Conservation (phyloP, 2,113 vertebrate genomes). For the Gobio gobio region DNA sequence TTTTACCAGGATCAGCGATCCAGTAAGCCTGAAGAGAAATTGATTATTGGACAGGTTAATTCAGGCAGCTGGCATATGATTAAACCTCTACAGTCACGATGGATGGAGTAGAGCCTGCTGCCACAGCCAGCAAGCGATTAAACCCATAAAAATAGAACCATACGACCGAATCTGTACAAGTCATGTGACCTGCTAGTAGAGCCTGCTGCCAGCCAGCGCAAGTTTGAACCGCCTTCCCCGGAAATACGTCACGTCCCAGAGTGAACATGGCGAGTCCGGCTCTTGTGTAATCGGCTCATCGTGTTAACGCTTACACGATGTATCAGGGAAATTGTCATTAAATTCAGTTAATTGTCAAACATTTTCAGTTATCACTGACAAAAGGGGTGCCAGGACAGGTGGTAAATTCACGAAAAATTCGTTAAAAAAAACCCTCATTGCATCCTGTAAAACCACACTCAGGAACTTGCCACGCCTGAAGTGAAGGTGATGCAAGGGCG, state of each 20-base stretch:
- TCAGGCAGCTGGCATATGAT: background rate
- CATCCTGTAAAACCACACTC: conserved; percentile 5
- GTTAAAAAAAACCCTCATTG: too few relatives aligned
- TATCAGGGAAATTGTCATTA: background rate
- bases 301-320: background rate
- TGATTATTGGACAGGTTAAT: background rate
- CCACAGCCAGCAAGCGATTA: background rate
- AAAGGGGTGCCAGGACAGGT: background rate
- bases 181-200: background rate
- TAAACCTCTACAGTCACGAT: conserved; percentile 15
- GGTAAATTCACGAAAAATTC: background rate
- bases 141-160: conserved; percentile 1
- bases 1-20: background rate
- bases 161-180: background rate
- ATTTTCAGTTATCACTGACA: too few relatives aligned
- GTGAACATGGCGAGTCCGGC: background rate
- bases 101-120: background rate
- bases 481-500: conserved; percentile 38
- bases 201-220: background rate
- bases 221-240: background rate
- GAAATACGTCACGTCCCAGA: conserved; percentile 16
- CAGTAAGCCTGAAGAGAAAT: background rate
- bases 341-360: too few relatives aligned
- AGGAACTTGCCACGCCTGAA: background rate
- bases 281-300: conserved; percentile 18